Base-by-base conservation (phyloP, 2,888 invertebrate genomes). In the Mamestra brassicae region DNA sequence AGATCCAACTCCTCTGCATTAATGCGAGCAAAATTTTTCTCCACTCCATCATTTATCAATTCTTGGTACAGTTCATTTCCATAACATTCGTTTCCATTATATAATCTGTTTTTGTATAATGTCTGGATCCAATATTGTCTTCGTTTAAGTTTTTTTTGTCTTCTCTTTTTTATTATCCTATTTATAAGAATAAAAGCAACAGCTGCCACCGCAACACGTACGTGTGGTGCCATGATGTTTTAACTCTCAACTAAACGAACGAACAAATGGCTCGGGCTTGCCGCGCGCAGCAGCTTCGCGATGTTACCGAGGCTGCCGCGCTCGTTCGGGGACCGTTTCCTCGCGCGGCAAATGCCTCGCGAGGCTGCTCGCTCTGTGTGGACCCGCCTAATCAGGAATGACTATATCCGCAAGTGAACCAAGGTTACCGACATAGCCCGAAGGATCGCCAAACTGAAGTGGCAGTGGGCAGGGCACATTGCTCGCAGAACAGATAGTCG, bases 281-380 rank as follows among this genome's bases (percentile, higher is more conserved):
- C 45, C 45, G 45, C 50, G 50, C 50, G 50, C 50, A 7, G 50
- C 50, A 50, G 50, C 50, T 7, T 50, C 15, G 50, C 50, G 50
- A 50, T 50, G 13, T 0, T 50, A 50, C 50, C 50, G 50, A 50
- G 50, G 11, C 50, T 50, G 50, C 13, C 50, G 50, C 50, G 50
- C 50, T 50, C 50, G 50, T 50, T n/a, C 8, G 38, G n/a, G 38
- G 38, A 0, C 13, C 38, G 15, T 54, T 15, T 36, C 69, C 10
- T 69, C 61, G 6, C 61, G 17, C 26, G 61, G 52, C 26, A 61
- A 52, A 52, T 54, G 10, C 52, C 54, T 61, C 61, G 17, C 52
- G 69, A 61, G 61, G 13, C 17, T 69, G 52, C 42, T 54, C 13
- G 62, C 17, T 60, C 47, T 4, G 4, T 10, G 4, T 36, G 17